These are phyloP conservation scores for Tenebrio molitor DNA, from an alignment of 1,140 invertebrate species.

Conservation along the genomic window DNA sequence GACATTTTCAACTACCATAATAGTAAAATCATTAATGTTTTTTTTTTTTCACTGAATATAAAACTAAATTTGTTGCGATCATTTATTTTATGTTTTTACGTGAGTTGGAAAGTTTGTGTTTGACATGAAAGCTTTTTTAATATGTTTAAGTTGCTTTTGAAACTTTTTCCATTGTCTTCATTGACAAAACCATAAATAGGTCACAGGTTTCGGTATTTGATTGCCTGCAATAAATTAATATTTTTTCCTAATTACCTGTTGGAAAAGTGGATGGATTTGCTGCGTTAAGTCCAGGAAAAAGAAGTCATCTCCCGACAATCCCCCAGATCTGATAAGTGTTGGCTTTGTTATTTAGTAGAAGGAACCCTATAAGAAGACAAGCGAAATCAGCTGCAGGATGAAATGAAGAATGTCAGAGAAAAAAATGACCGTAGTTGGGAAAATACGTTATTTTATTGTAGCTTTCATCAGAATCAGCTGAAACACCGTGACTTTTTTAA, in stretches of 20 bases:
- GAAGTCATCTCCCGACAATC: not conserved
- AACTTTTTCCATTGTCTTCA: conserved; percentile 23
- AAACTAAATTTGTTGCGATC: no score
- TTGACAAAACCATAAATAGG: conserved; percentile 7
- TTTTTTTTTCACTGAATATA: no score
- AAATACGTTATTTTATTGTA: conserved; percentile 33
- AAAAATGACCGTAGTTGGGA: no score
- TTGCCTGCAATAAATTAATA: conserved; percentile 29
- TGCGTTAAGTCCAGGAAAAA: not conserved
- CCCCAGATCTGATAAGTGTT: not conserved
- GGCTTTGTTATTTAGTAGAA: not conserved
- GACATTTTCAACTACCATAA: no score
- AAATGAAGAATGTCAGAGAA: no score
- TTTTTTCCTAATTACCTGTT: conserved; percentile 23
- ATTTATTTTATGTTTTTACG: no score
- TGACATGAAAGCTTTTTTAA: no score
- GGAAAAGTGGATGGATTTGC: not conserved
- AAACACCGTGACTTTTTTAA: conserved; percentile 33
- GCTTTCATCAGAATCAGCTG: conserved; percentile 4
- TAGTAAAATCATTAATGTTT: no score
- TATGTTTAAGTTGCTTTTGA: conserved; percentile 1
- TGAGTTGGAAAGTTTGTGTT: no score
- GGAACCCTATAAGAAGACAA: not conserved
- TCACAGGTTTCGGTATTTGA: conserved; percentile 37
- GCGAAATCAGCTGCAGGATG: no score